Percentiles rank a stretch among this genome's conserved stretches.
phyloP scores from a whole-genome alignment of 2,888 invertebrate species.

The Muschampia staudingeri region DNA sequence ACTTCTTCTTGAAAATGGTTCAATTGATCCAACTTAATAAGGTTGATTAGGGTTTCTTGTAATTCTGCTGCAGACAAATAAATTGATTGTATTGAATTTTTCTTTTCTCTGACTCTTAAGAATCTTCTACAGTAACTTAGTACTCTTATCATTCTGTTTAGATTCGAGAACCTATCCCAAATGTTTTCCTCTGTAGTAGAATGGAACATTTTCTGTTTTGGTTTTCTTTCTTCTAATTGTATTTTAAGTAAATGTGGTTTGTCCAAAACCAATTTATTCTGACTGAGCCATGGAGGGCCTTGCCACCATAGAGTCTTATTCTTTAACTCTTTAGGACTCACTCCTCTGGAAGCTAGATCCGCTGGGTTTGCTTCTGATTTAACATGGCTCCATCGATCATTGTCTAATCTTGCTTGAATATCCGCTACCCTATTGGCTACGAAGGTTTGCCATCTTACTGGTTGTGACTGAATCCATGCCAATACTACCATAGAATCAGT shows the following conservation, averaged over 20 bases:
- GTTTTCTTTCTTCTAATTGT: not conserved
- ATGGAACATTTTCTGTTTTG: not conserved
- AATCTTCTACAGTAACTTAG: not conserved
- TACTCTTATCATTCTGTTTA: slow-evolving; percentile 1
- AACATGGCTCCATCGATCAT: not conserved
- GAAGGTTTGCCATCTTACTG: not conserved
- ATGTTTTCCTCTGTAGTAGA: not conserved
- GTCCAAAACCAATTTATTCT: not conserved
- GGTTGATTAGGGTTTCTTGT: not conserved
- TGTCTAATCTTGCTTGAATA: slow-evolving; percentile 17
- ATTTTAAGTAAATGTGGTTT: slow-evolving; percentile 4
- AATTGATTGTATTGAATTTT: not conserved
- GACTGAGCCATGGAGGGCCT: not conserved
- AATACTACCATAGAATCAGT: slow-evolving; percentile 21
- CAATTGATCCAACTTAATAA: not conserved
- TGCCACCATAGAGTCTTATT: not conserved
- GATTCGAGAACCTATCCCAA: slow-evolving; percentile 1
- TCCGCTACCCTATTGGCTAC: slow-evolving; percentile 7
- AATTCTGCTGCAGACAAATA: not conserved
- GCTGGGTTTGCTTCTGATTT: slow-evolving; percentile 4
- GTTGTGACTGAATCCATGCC: slow-evolving; percentile 6
- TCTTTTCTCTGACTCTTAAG: not conserved
- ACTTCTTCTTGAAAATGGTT: slow-evolving; percentile 21
- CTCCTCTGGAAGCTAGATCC: slow-evolving; percentile 4
- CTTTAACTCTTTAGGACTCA: not conserved